A percentile compares a stretch with the other conserved stretches of the same genome.
phyloP scores from a whole-genome alignment of 1,140 invertebrate genomes.

The Aricia agestis region DNA sequence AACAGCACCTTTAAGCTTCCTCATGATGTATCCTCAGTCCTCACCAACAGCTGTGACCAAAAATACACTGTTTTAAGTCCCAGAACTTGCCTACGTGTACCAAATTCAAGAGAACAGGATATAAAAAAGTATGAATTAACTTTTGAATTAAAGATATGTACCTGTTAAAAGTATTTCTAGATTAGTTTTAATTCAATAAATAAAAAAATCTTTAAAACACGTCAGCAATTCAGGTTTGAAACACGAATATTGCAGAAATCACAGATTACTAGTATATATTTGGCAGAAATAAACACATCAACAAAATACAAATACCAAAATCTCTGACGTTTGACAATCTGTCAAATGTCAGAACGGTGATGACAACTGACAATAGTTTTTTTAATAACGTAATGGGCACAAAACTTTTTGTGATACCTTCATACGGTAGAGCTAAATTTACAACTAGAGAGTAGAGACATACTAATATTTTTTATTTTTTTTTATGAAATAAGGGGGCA shows the following conservation, averaged over 20 bases:
- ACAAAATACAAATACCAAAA: no score
- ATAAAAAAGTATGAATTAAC: background rate
- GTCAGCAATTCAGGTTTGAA: background rate
- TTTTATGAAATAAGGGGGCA: no score
- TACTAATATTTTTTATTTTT: no score
- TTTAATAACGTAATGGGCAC: no score
- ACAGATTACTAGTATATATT: no score
- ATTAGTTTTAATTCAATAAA: background rate
- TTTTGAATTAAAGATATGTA: background rate
- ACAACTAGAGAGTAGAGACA: no score
- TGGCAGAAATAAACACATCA: background rate
- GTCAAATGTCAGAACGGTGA: no score
- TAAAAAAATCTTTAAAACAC: background rate
- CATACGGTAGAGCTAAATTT: no score
- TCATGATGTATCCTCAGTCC: conserved; percentile 73
- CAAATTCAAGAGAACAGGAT: background rate
- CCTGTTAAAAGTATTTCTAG: background rate
- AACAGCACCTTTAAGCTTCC: conserved; percentile 86
- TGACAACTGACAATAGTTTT: no score
- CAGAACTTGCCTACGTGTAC: conserved; percentile 25
- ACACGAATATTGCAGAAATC: background rate
- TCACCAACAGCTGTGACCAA: conserved; percentile 24
- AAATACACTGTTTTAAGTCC: conserved; percentile 9
- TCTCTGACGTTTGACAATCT: no score
- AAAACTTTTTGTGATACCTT: no score